Conservation (phyloP, 53 echinoderm and acorn worm species). For the Stichopus horrens region DNA sequence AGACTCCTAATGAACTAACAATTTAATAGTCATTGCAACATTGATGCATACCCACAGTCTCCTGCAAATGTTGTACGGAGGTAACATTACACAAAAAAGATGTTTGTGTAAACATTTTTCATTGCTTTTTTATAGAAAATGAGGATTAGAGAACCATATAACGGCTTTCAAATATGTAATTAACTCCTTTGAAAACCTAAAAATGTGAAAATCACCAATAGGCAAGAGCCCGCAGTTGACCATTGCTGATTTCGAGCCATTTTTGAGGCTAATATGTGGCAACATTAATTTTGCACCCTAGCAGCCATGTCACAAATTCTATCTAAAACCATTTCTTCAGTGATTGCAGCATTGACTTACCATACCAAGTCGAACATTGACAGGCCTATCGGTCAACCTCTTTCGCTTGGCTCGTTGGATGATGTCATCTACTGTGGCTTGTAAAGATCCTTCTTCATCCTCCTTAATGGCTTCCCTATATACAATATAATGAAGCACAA, state of each 20-base stretch:
- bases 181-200: background rate
- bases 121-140: background rate
- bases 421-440: slow-evolving; percentile 97
- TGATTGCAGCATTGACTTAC: slow-evolving; percentile 50
- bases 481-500: too few relatives aligned
- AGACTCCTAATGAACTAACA: too few relatives aligned
- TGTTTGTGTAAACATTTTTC: background rate
- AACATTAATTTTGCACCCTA: too few relatives aligned
- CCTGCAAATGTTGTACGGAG: background rate
- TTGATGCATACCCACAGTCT: too few relatives aligned
- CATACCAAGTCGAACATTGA: slow-evolving; percentile 96
- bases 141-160: background rate
- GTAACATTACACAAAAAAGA: background rate
- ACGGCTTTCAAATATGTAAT: background rate
- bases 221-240: background rate
- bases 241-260: background rate
- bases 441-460: slow-evolving; percentile 88
- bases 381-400: slow-evolving; percentile 75
- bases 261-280: too few relatives aligned
- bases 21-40: too few relatives aligned
- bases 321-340: background rate
- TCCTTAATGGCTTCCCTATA: slow-evolving; percentile 89
- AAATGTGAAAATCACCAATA: background rate
- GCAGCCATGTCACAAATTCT: background rate
- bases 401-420: slow-evolving; percentile 88